Conservation (phyloP, 2,888 invertebrate species). For the Amitus sp. region DNA sequence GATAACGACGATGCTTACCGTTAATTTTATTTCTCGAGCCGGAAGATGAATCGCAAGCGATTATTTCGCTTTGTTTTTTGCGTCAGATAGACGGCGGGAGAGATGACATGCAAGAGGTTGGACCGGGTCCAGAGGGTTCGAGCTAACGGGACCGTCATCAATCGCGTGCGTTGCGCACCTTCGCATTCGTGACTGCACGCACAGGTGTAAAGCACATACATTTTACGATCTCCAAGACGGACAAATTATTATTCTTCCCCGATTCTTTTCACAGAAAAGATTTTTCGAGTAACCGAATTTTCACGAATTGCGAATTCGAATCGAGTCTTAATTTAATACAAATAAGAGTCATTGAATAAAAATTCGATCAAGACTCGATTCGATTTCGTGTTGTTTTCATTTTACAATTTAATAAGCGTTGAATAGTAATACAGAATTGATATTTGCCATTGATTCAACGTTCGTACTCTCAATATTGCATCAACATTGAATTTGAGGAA, state of each 20-base stretch:
- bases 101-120: slow-evolving; percentile 39
- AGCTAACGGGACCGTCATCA: slow-evolving; percentile 58
- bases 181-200: background rate
- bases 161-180: slow-evolving; percentile 11
- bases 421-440: too few relatives aligned
- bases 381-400: too few relatives aligned
- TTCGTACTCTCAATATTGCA: too few relatives aligned
- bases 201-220: slow-evolving; percentile 39
- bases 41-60: slow-evolving; percentile 11
- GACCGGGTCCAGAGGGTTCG: slow-evolving; percentile 53
- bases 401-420: too few relatives aligned
- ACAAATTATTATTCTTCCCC: background rate
- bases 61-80: background rate
- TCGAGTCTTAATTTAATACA: too few relatives aligned
- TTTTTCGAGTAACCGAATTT: too few relatives aligned
- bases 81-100: background rate
- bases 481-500: too few relatives aligned
- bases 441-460: too few relatives aligned
- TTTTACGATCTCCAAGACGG: slow-evolving; percentile 6
- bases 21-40: slow-evolving; percentile 17
- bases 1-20: slow-evolving; percentile 15
- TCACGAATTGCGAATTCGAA: too few relatives aligned
- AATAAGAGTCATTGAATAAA: too few relatives aligned
- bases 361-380: too few relatives aligned
- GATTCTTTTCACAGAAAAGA: too few relatives aligned